Evolutionary conservation across 2,797 vertebrate species (phyloP), one percentile per base, ranked within the genome.

Genomic region (Enteromius afrohamiltoni): DNA sequence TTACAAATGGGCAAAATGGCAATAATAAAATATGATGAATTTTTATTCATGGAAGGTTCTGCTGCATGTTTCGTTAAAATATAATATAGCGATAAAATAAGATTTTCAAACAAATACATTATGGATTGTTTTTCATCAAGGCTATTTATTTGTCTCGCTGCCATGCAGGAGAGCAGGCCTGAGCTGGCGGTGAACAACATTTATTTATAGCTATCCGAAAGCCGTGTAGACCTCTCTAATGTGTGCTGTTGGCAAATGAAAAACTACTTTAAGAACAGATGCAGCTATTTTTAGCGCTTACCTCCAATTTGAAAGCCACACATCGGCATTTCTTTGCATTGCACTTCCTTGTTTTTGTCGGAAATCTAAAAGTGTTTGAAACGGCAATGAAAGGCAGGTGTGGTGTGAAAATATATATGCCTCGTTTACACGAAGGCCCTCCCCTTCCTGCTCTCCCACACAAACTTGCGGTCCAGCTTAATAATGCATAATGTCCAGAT

Each of bases 191-290:
- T 83, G 86, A 86, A 94, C 91, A 92, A 92, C 91, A 90, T 94
- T 93, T 94, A 94, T 94, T 94, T 94, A 94, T 94, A 94, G 93
- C 84, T 90, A 90, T 91, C 85, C 92, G 89, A 93, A 91, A 92
- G 91, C 91, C 84, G 88, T 45, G 4, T 84, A 89, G 87, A 80
- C 87, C 91, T 91, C 91, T 91, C 90, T 88, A 87, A 90, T 92
- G 91, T 77, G 79, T 90, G 88, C 77, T 79, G 92, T 89, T 90
- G 83, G 80, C 90, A 90, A 90, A 92, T 89, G 86, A 90, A 88
- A 9, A 88, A 87, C 62, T 85, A 76, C 88, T 88, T 85, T 85
- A 83, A 79, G 86, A 91, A 87, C 83, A 91, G 88, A 92, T 87
- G 71, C 45, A 84, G 87, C 37, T 91, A 89, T 92, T 93, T 93